Conservation (phyloP, 2,888 invertebrate genomes). For the Chalcis sispes region DNA sequence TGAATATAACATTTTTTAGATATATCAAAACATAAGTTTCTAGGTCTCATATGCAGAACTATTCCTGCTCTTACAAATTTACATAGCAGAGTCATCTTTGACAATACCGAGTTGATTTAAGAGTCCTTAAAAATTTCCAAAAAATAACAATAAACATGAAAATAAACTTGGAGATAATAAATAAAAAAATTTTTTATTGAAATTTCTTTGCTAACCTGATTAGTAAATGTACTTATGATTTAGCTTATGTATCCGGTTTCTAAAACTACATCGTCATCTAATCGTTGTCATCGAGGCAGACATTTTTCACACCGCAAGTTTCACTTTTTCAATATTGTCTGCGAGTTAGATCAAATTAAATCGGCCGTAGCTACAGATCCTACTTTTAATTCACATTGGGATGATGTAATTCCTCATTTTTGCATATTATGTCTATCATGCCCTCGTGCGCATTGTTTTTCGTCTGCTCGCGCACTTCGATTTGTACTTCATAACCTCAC, state of each 20-base stretch:
- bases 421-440: slow-evolving; percentile 7
- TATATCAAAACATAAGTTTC: slow-evolving; percentile 6
- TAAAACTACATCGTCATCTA: slow-evolving; percentile 33
- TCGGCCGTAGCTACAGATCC: not conserved
- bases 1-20: slow-evolving; percentile 40
- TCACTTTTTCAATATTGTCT: not conserved
- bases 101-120: not conserved
- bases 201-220: not conserved
- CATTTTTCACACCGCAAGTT: slow-evolving; percentile 9
- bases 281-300: not conserved
- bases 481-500: slow-evolving; percentile 27
- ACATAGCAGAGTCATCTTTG: slow-evolving; percentile 41
- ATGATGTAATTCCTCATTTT: slow-evolving; percentile 55
- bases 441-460: not conserved
- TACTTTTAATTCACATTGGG: slow-evolving; percentile 15
- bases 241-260: not conserved
- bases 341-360: not conserved
- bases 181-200: not conserved
- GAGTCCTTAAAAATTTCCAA: not conserved
- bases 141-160: not conserved
- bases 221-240: not conserved
- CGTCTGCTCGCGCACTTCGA: slow-evolving; percentile 29
- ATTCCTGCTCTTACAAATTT: slow-evolving; percentile 29
- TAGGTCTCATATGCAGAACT: slow-evolving; percentile 13
- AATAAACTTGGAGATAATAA: not conserved